A percentile compares a stretch with the other conserved stretches of the same genome.
Evolutionary conservation across 2,113 vertebrate species (phyloP).

Genomic region (Philantomba maxwellii): DNA sequence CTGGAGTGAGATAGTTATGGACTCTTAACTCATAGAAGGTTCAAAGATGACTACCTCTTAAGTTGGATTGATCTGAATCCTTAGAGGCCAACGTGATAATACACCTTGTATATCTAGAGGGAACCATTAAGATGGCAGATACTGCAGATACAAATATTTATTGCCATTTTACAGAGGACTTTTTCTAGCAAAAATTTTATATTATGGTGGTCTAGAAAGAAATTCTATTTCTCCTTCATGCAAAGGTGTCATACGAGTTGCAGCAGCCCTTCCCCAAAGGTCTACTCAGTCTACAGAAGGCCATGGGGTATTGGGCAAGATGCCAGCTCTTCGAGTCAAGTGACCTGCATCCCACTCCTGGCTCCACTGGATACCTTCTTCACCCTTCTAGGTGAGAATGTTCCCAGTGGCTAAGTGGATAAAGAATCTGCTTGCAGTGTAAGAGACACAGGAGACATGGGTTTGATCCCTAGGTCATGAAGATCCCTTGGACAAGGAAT

Average conservation of each 20-base stretch:
- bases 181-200: background rate
- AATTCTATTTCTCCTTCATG: background rate
- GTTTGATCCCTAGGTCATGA: background rate
- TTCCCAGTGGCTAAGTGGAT: background rate
- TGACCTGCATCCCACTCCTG: background rate
- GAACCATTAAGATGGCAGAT: background rate
- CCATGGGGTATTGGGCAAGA: background rate
- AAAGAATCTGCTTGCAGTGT: background rate
- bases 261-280: background rate
- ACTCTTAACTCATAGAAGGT: constrained; percentile 22
- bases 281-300: background rate
- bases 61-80: background rate
- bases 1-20: background rate
- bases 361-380: background rate
- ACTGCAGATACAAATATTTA: background rate
- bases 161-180: background rate
- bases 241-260: background rate
- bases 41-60: background rate
- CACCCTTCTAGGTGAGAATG: background rate
- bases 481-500: background rate
- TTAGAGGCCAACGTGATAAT: background rate
- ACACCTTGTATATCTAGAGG: background rate
- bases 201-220: background rate
- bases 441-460: background rate
- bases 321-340: background rate